Evolutionary conservation across 2,888 invertebrate species (phyloP), one percentile per base, ranked within the genome.

Genomic region (Laothoe populi): DNA sequence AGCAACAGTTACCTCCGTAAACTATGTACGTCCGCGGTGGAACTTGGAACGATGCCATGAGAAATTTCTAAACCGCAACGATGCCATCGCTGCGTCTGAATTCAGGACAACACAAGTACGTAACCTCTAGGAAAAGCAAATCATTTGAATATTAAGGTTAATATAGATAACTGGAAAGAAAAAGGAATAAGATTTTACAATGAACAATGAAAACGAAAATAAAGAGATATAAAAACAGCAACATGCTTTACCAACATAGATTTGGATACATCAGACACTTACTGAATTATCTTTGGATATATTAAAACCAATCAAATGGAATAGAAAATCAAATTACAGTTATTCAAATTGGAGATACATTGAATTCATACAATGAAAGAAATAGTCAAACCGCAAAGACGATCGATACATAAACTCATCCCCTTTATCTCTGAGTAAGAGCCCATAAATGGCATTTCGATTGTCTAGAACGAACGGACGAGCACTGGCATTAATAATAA

Each of bases 1-100:
- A 62, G 62, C 62, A 62, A 62, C 62, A 62, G 62, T 62, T 62
- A 57, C 58, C 62, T 58, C 44, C 62, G 16, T 48, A 46, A 62
- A 57, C 26, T 58, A 53, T 61, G 40, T 53, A 35, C 53, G 19
- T 53, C 60, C 49, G 53, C 40, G 24, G 11, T 38, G 19, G 26
- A 57, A 40, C 40, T 58, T 62, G 62, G 62, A 45, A 62, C 58
- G 31, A 21, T 58, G 62, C 62, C 62, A 62, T 53, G 24, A 42
- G 49, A 42, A 61, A 42, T 61, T 19, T 42, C 26, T 26, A 16
- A 61, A 61, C 60, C 60, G 60, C 60, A 61, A 53, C 60, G 49
- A 61, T 49, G 53, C 60, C 49, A 23, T 40, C 60, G 42, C 53
- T 53, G 35, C 19, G 53, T 31, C 31, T 53, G 26, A 53, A 53